A percentile compares a stretch with the other conserved stretches of the same genome.
Evolutionary conservation across 2,113 vertebrate species (phyloP).

Genomic region (Notechis scutatus): DNA sequence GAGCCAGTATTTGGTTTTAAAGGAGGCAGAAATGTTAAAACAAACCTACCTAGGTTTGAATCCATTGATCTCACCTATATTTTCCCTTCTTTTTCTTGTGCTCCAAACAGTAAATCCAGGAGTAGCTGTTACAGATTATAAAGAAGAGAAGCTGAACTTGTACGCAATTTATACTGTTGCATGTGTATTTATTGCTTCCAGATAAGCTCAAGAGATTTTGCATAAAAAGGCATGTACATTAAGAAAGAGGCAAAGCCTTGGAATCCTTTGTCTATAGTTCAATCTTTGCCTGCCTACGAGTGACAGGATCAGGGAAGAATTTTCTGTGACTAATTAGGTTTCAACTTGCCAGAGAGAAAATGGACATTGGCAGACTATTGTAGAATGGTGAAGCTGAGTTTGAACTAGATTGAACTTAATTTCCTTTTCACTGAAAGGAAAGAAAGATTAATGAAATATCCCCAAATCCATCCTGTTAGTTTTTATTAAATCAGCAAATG

Average conservation of each 20-base stretch:
- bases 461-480: conserved; percentile 96
- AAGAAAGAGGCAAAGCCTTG: conserved; percentile 44
- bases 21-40: not conserved
- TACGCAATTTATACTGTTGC: not conserved
- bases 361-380: conserved; percentile 79
- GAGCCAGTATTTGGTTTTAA: accelerated
- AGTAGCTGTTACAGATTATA: not conserved
- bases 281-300: conserved; percentile 66
- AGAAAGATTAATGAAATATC: conserved; percentile 98
- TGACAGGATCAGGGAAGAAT: conserved; percentile 84
- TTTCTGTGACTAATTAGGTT: conserved; percentile 88
- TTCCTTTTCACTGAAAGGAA: conserved; percentile 92
- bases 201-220: conserved; percentile 22
- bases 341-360: conserved; percentile 82
- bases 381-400: conserved; percentile 72
- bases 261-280: conserved; percentile 56
- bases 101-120: conserved; percentile 30
- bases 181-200: conserved; percentile 14
- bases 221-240: conserved; percentile 28
- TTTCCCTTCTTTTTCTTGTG: not conserved
- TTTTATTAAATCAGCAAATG: conserved; percentile 97
- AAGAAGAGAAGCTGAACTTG: not conserved
- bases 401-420: conserved; percentile 89
- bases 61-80: not conserved
- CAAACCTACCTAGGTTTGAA: not conserved